Evolutionary conservation across 2,797 vertebrate genomes (phyloP).

Genomic region (Chrysolophus pictus): DNA sequence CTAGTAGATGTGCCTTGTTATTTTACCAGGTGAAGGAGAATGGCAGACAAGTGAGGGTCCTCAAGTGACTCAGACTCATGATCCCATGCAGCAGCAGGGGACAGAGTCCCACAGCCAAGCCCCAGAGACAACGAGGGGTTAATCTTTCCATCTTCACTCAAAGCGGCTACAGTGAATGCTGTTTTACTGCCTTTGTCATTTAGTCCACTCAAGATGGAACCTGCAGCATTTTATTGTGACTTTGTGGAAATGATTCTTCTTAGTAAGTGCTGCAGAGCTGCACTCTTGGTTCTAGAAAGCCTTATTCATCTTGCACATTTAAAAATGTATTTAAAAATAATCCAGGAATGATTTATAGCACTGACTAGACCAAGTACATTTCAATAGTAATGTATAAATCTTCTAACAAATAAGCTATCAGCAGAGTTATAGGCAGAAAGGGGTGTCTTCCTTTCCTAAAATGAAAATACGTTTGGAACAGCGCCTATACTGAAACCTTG

Average conservation of each 20-base stretch:
- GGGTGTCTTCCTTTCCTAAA: background rate
- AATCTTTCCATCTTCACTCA: background rate
- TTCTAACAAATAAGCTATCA: conserved; percentile 34
- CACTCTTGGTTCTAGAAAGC: background rate
- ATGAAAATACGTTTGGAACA: background rate
- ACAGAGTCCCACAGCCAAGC: background rate
- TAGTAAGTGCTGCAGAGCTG: background rate
- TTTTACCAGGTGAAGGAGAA: background rate
- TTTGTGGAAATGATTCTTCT: conserved; percentile 16
- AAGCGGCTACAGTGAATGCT: background rate
- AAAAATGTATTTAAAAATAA: conserved; percentile 20
- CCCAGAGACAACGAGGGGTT: background rate
- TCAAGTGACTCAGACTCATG: accelerated
- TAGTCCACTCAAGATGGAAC: background rate
- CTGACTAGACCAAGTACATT: conserved; percentile 22
- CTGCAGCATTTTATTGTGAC: background rate
- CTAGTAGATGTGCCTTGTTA: background rate
- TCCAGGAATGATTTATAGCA: conserved; percentile 32
- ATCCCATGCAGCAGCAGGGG: background rate
- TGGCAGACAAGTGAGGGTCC: accelerated
- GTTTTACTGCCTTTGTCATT: background rate
- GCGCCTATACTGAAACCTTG: conserved; percentile 22
- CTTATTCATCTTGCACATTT: conserved; percentile 7
- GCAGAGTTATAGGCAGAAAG: conserved; percentile 1
- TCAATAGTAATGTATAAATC: conserved; percentile 56